Evolutionary conservation across 2,113 vertebrate genomes (phyloP).

Genomic region (Barbus barbus): DNA sequence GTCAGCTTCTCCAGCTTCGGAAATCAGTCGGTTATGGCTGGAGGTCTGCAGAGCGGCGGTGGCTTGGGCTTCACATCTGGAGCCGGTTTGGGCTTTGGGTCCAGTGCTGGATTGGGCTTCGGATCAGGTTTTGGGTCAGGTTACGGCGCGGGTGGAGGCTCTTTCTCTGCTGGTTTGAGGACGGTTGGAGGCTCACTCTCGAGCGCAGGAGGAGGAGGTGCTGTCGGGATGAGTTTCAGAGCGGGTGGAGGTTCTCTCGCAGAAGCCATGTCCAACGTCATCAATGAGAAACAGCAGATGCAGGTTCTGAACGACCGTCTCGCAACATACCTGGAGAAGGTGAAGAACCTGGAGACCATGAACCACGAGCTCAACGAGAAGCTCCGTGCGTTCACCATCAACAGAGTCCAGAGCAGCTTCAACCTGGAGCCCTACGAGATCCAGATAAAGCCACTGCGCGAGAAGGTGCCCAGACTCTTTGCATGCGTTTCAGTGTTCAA

Average conservation of each 20-base stretch:
- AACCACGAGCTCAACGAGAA: constrained; percentile 56
- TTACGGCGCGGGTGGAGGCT: neutral
- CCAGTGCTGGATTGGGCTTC: neutral
- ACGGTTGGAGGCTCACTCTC: neutral
- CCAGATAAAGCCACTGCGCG: constrained; percentile 30
- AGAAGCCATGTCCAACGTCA: neutral
- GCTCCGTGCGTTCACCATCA: constrained; percentile 21
- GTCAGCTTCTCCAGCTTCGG: neutral
- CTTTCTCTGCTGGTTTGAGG: neutral
- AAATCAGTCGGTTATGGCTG: neutral
- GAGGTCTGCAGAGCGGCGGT: neutral
- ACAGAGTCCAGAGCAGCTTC: constrained; percentile 12
- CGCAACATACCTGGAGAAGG: constrained; percentile 54
- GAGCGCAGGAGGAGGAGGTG: neutral
- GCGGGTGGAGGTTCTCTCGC: neutral
- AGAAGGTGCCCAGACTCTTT: constrained; percentile 40
- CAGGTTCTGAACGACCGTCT: constrained; percentile 58
- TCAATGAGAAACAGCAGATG: constrained; percentile 51
- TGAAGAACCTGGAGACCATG: constrained; percentile 50
- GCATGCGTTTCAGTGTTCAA: neutral
- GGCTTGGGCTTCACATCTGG: neutral
- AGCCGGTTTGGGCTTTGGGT: neutral
- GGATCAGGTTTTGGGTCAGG: neutral
- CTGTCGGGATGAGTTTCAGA: neutral
- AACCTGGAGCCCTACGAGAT: constrained; percentile 44